Evolutionary conservation across 2,797 vertebrate species (phyloP).

Genomic region (Enoplosus armatus): DNA sequence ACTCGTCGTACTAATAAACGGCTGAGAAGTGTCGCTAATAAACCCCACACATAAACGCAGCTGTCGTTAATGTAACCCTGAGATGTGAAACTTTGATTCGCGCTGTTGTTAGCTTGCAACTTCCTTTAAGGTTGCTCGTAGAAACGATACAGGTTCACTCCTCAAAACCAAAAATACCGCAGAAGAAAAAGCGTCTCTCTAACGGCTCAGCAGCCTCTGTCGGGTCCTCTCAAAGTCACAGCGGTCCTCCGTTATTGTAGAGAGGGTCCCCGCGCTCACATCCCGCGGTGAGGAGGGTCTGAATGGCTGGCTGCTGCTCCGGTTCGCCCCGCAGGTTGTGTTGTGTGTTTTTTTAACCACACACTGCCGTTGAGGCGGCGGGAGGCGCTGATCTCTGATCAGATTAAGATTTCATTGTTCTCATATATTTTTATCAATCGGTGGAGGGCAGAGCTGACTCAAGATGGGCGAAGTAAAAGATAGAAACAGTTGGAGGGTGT

Average conservation of each 20-base stretch:
- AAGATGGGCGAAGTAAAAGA: background rate
- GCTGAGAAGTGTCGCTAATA: background rate
- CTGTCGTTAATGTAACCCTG: background rate
- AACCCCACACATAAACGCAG: background rate
- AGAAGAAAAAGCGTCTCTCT: no score
- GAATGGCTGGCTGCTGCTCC: slow-evolving; percentile 17
- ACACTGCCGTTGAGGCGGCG: background rate
- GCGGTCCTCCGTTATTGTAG: slow-evolving; percentile 1
- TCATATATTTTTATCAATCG: accelerated
- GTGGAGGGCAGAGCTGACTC: slow-evolving; percentile 13
- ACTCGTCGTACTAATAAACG: accelerated
- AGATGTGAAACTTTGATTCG: background rate
- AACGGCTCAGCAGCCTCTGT: background rate
- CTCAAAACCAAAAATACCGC: no score
- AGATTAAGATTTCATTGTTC: slow-evolving; percentile 9
- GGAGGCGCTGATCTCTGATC: slow-evolving; percentile 25
- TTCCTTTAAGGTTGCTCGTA: background rate
- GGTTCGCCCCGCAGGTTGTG: background rate
- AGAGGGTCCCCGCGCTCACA: background rate
- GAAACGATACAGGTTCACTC: background rate
- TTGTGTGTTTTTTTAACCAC: background rate
- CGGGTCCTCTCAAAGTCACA: slow-evolving; percentile 4
- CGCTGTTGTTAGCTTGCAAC: background rate
- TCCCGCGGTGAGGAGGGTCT: background rate
- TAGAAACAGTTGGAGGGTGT: background rate